Conservation (phyloP, 2,888 invertebrate genomes). For the Coenonympha arcania region DNA sequence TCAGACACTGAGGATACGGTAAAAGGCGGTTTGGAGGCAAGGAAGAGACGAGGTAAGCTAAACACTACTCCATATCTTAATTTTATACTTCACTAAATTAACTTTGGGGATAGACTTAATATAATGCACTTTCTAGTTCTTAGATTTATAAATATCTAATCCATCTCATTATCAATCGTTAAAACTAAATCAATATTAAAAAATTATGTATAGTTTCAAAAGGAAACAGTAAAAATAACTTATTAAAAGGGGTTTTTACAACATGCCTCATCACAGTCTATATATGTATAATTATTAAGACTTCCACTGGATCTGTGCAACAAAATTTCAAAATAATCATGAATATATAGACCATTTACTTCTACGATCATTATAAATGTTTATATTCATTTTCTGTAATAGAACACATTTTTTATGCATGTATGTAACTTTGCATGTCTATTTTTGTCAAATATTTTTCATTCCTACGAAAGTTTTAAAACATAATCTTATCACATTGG, state of each 20-base stretch:
- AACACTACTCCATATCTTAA: neutral
- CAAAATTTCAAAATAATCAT: no score
- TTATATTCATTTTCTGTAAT: neutral
- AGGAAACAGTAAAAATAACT: neutral
- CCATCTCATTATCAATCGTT: neutral
- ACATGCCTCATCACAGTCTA: no score
- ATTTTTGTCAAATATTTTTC: neutral
- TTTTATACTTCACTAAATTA: neutral
- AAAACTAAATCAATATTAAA: no score
- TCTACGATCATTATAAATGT: no score
- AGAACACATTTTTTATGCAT: conserved; percentile 6
- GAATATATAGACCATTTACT: no score
- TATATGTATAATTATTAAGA: no score
- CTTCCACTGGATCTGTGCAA: no score
- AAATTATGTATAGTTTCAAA: no score
- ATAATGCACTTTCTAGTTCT: conserved; percentile 10
- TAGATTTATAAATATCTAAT: conserved; percentile 2
- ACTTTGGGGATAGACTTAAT: conserved; percentile 17
- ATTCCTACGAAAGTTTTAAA: neutral
- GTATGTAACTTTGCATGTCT: conserved; percentile 14
- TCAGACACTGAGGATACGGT: conserved; percentile 67
- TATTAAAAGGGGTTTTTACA: no score
- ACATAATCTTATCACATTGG: no score
- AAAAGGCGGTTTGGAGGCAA: conserved; percentile 48
- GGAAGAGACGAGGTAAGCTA: conserved; percentile 63